A percentile compares a stretch with the other conserved stretches of the same genome.
phyloP scores from a whole-genome alignment of 2,888 invertebrate species.

The Torymus texanus region DNA sequence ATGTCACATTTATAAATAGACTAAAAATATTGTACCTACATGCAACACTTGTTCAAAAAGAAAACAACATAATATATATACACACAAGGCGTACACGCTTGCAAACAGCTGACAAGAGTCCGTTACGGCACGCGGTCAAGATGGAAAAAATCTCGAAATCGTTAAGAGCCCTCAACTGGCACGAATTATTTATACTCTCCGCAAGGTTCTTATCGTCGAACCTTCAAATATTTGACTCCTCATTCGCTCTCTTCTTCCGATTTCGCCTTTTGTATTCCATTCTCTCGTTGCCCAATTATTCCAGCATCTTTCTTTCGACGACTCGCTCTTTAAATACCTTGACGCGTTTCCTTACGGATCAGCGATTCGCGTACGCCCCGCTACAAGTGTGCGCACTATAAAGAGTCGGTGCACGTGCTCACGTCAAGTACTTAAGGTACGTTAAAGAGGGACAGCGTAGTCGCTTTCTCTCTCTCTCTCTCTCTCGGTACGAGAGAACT shows the following conservation, averaged over 20 bases:
- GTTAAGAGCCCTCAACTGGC: slow-evolving; percentile 18
- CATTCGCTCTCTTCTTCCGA: not conserved
- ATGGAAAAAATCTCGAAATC: not conserved
- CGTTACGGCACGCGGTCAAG: too few species aligned
- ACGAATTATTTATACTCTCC: slow-evolving; percentile 35
- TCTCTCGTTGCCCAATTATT: slow-evolving; percentile 42
- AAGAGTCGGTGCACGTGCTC: slow-evolving; percentile 65
- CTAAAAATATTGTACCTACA: too few species aligned
- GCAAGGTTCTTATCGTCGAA: slow-evolving; percentile 10
- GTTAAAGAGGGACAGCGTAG: slow-evolving; percentile 69
- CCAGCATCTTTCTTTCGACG: slow-evolving; percentile 20
- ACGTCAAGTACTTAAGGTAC: slow-evolving; percentile 60
- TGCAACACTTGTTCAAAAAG: too few species aligned
- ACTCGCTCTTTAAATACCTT: slow-evolving; percentile 20
- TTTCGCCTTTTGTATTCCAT: slow-evolving; percentile 17
- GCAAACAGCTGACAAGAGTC: too few species aligned
- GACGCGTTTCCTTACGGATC: slow-evolving; percentile 6
- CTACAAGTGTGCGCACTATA: slow-evolving; percentile 30
- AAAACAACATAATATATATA: too few species aligned
- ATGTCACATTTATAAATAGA: too few species aligned
- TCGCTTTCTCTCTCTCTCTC: not conserved
- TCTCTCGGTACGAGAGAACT: slow-evolving; percentile 2
- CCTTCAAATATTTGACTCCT: slow-evolving; percentile 42
- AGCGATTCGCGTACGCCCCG: slow-evolving; percentile 32
- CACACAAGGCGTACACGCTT: too few species aligned